Base-by-base conservation (phyloP, 2,888 invertebrate genomes). In the Eueremaeus valkanovi region DNA sequence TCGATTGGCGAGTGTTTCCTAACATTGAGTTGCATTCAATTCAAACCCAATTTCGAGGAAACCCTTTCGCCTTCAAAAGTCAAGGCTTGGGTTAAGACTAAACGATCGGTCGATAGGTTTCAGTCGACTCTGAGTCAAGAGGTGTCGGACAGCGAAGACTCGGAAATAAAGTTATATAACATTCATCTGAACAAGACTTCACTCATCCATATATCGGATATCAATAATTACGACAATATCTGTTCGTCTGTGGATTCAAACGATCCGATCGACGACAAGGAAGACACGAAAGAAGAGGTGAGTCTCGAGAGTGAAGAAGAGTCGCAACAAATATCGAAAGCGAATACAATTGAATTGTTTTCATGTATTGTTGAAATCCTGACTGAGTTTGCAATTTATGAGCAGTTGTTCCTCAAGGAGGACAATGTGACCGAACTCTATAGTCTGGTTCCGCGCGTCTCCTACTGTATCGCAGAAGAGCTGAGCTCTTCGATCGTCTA, bases 361-460 rank as follows among this genome's bases (percentile, higher is more conserved):
- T 45, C 36, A 31, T 8, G 24, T 3, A 70, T 74, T 24, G 49
- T 74, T 21, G 33, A 74, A n/a, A 68, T 74, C 27, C 21, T 74
- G 63, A 74, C 51, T 29, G 75, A 45, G 24, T 66, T 72, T 68
- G 68, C 63, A 42, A 45, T 40, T 6, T 73, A 73, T 33, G 73
- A 73, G 27, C 45, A 40, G 31, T 21, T 70, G 6, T 45, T 40
- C 18, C 42, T 63, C 31, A 63, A 33, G 33, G 31, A 31, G 29
- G 63, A 63, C 21, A 31, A 63, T 33, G 36, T 5, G n/a, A n/a
- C 63, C 21, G 63, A 33, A 6, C 33, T 63, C n/a, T 63, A n/a
- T 21, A 16, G 36, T 33, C 13, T 63, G n/a, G 63, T 63, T 31
- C 63, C 63, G 3, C 63, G 63, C 3, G 33, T 63, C 16, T 63